Base-by-base conservation (phyloP, 2,888 invertebrate species). In the Oscheius sp. region DNA sequence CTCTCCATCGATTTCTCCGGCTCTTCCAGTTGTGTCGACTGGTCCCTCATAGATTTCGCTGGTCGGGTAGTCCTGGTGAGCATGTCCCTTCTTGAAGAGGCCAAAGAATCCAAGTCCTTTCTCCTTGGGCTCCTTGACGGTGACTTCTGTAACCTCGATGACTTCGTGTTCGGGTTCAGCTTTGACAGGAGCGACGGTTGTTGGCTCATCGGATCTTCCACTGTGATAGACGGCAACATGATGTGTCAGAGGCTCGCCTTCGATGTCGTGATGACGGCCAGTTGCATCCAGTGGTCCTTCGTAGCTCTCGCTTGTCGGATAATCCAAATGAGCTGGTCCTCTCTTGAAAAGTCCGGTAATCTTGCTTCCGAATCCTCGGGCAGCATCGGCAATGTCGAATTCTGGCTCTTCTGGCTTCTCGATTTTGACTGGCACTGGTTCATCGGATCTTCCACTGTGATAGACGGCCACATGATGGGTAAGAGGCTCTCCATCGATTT, bases 31-130 rank as follows among this genome's bases (percentile, higher is more conserved):
- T 58, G 27, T 52, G 16, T 71, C 73, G 35, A 79, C 13, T 5
- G 79, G 75, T 23, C 79, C 79, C 21, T 69, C 75, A 69, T 70
- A 80, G 59, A 35, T 35, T 21, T 59, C 59, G 59, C 29, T 27
- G 64, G 66, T 55, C n/a, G 83, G 83, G 63, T 84, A 84, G 64
- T 82, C 83, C 18, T 71, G 77, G 43, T 81, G 76, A 56, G 82
- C 75, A 25, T 77, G 66, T 29, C 78, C 70, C 53, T 76, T 79
- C 66, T 79, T 80, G 76, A 80, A 80, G 27, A 80, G 70, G 61
- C 80, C 78, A 43, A 77, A 69, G 49, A 79, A 56, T 70, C 79
- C 76, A 41, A 18, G 66, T 59, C 81, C 63, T 18, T 52, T 25
- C 21, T 27, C 49, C 29, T 68, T 66, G 6, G 55, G 29, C 46